These are phyloP conservation scores for Myrmecobius fasciatus DNA, from an alignment of 2,113 vertebrate species.

Conservation along the genomic window DNA sequence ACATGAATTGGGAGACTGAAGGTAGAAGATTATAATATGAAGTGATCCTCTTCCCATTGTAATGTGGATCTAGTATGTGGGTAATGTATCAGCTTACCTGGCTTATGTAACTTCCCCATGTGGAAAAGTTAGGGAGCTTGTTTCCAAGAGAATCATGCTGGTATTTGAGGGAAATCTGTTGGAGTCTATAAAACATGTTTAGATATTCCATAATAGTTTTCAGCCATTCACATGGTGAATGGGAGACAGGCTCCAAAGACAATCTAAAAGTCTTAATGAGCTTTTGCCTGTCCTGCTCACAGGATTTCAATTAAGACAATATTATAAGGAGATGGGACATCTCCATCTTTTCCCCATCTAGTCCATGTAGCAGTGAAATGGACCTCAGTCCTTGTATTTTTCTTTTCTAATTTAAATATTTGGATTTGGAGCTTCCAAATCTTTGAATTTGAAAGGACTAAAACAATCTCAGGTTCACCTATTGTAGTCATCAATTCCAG, in stretches of 20 bases:
- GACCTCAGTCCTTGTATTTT: neutral
- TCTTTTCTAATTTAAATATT: neutral
- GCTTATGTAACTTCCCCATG: neutral
- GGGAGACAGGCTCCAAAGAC: neutral
- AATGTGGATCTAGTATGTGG: neutral
- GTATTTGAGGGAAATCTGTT: neutral
- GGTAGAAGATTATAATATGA: neutral
- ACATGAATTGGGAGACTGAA: neutral
- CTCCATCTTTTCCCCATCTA: neutral
- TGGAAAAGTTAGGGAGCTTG: neutral
- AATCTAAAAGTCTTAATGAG: neutral
- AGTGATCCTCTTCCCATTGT: neutral
- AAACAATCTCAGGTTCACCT: fast-evolving
- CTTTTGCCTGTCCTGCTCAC: neutral
- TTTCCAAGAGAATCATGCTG: neutral
- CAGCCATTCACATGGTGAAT: neutral
- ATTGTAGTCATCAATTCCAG: no score
- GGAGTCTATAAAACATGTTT: neutral
- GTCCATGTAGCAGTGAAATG: neutral
- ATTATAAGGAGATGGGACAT: neutral
- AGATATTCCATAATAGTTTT: neutral
- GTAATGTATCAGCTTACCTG: neutral
- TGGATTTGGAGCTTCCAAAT: neutral
- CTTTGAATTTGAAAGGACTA: neutral
- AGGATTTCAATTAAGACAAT: neutral